Evolutionary conservation across 2,888 invertebrate species (phyloP), one percentile per base, ranked within the genome.

Genomic region (Leucophenga montana): DNA sequence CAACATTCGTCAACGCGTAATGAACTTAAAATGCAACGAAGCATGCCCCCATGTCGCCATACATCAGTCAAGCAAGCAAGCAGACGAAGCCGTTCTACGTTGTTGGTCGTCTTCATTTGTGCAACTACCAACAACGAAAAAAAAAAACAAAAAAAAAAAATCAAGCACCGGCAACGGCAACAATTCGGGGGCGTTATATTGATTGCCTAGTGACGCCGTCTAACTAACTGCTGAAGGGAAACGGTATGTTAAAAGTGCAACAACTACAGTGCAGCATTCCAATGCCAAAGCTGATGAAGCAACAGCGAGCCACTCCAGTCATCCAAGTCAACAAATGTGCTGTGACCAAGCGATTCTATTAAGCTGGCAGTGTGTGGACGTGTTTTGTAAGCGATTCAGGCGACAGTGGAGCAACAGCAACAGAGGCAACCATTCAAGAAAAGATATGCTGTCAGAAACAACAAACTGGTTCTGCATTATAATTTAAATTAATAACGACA

Each of bases 1-100:
- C 62, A 62, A 39, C 67, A 56, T 44, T 50, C 67, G 46, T 56
- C 67, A 46, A 39, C 54, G 66, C 69, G 65, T 65, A 71, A 73
- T 85, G 84, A 85, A 85, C 85, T 84, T 85, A 85, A 85, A 84
- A 85, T 85, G 83, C 83, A 84, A 75, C 82, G 78, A 81, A 83
- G 84, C 84, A 84, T 84, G 77, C 82, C 77, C 75, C 39, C 9
- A 39, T 39, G 39, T 8, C 39, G 39, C 39, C 39, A 39, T 39
- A 39, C 39, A 39, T 39, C 39, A 39, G 39, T 39, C 39, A 39
- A 8, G 11, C 39, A 39, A 8, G 8, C 39, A 39, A 8, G 11
- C 39, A 39, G 39, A 39, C 39, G 11, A 39, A 39, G 57, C 27
- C 13, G 57, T 57, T 18, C 20, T 20, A n/a, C 20, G 57, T 33